Evolutionary conservation across 2,888 invertebrate species (phyloP).

Genomic region (Diplolepis rosae): DNA sequence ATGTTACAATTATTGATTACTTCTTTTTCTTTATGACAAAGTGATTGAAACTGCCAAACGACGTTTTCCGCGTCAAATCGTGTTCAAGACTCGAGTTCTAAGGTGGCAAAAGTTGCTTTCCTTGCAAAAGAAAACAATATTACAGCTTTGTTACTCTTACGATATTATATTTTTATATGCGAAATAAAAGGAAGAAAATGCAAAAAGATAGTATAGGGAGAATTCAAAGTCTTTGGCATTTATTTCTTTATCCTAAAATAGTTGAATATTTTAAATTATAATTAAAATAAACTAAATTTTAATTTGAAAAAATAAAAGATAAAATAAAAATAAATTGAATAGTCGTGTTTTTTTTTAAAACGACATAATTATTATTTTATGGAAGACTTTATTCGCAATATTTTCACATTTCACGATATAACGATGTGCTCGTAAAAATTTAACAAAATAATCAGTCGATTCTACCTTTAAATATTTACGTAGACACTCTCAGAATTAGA

Average conservation of each 20-base stretch:
- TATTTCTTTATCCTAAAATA: too few relatives aligned
- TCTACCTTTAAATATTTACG: constrained; percentile 1
- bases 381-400: constrained; percentile 11
- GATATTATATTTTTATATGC: constrained; percentile 16
- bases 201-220: not conserved
- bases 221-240: too few relatives aligned
- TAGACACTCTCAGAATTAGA: not conserved
- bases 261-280: not conserved
- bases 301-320: not conserved
- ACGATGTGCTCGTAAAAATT: constrained; percentile 1
- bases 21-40: constrained; percentile 11
- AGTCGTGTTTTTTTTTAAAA: constrained; percentile 1
- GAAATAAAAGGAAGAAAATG: not conserved
- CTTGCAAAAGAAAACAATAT: constrained; percentile 7
- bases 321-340: not conserved
- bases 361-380: not conserved
- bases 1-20: constrained; percentile 20
- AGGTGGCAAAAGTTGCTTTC: not conserved
- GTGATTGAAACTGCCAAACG: constrained; percentile 29
- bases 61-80: constrained; percentile 14
- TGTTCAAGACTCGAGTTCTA: constrained; percentile 15
- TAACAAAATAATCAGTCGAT: constrained; percentile 18
- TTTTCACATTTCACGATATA: constrained; percentile 10
- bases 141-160: constrained; percentile 14
- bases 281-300: not conserved